Base-by-base conservation (phyloP, 1,140 invertebrate genomes). In the Sycophila sp. region DNA sequence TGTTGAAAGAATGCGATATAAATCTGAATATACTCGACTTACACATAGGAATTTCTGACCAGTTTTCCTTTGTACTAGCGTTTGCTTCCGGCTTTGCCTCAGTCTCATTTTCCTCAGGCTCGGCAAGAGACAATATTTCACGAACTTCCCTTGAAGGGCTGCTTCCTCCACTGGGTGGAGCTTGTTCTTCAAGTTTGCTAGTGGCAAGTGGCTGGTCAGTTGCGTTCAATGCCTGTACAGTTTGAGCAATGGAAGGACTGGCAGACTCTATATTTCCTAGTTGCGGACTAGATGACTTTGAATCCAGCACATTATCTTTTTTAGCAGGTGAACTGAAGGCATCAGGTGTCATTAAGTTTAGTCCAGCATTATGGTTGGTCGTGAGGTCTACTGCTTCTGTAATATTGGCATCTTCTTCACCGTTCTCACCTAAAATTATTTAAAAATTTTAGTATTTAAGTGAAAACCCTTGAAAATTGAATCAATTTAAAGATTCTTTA, bases 101-200 rank as follows among this genome's bases (percentile, higher is more conserved):
- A 1, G 74, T 66, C 40, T 77, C 76, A 49, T 77, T 78, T 40
- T 85, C 85, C 45, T 85, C 80, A 13, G 80, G 71, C 71, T 90
- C 89, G 38, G 87, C 88, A 24, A 90, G 85, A 13, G 91, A 91
- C 65, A 94, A 80, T 55, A 94, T 94, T 82, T 94, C 91, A 78
- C 92, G 89, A 1, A 96, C 94, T 85, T 96, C 94, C 67, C 94
- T 88, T 73, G 94, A 95, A 7, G 95, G 94, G 80, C 93, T 94
- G 40, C 93, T 94, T 28, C 93, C 92, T 7, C 91, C 92, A 64
- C 91, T 92, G 7, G 89, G 88, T 63, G 82, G 83, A 22, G 83
- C 81, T 60, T 83, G 84, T 28, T 86, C 82, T 40, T 83, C 83
- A 13, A 85, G 59, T 19, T 83, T 79, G 26, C 75, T 80, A 2